Evolutionary conservation across 2,888 invertebrate species (phyloP), one percentile per base, ranked within the genome.

Genomic region (Tineola bisselliella): DNA sequence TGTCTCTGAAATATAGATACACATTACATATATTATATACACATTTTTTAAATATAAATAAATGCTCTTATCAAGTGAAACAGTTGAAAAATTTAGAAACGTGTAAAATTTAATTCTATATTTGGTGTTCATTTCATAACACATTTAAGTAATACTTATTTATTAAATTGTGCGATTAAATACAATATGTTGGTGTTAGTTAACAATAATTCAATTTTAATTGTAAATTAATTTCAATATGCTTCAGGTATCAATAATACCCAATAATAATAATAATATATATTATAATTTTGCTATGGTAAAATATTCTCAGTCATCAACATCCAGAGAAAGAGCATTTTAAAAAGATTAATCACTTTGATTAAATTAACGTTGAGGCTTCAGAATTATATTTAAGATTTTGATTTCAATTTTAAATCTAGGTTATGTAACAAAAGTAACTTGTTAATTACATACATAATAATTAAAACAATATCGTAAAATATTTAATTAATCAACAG

Each of bases 381-480:
- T 25, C 25, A 25, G 6, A 38, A 38, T 38, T 10, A 38, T 10
- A 38, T 38, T 6, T 38, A 38, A 38, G 38, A 38, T 10, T 6
- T 38, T 38, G 10, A 4, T 6, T 6, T 38, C 38, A 38, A 48
- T 48, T 17, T 48, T n/a, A 48, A 15, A 48, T 48, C 17, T 48
- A 48, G 15, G 10, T n/a, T 44, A 44, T 31, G 31, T 10, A 12
- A 38, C 10, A 48, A 48, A 17, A 48, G n/a, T 44, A 13, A 44
- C n/a, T 57, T 58, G 33, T 58, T 33, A 30, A 33, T 33, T 58
- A 25, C 19, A 19, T 15, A 58, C n/a, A 33, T 48, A 48, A 48
- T 58, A 33, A 58, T 30, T 33, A 58, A 56, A 58, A 58, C 58
- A 58, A 58, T 58, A 58, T 58, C 58, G 19, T 58, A 19, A 58